Conservation (phyloP, 1,140 invertebrate species). For the Plodia interpunctella region DNA sequence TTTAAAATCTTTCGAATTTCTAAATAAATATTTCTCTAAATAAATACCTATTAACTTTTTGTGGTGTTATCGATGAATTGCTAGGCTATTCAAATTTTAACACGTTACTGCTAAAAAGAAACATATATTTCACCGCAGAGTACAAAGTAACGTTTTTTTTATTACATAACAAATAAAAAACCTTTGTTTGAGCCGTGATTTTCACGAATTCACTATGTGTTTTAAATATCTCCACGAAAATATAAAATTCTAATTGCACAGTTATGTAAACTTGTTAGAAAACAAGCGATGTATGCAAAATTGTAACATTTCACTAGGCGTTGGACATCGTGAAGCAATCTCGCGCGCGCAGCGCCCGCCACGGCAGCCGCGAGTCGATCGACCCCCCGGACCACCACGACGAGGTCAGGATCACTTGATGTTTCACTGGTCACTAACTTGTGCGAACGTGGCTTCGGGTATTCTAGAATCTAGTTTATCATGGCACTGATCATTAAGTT, state of each 20-base stretch:
- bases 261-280: background rate
- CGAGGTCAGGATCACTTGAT: constrained; percentile 46
- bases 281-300: constrained; percentile 1
- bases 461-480: too few species aligned
- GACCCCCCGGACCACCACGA: constrained; percentile 53
- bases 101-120: too few species aligned
- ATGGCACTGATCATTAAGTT: too few species aligned
- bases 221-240: too few species aligned
- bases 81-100: too few species aligned
- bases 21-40: too few species aligned
- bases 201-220: background rate
- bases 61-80: too few species aligned
- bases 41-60: too few species aligned
- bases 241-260: background rate
- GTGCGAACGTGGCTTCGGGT: too few species aligned
- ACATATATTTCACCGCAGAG: too few species aligned
- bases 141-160: too few species aligned
- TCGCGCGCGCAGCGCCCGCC: constrained; percentile 78
- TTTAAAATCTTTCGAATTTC: too few species aligned
- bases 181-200: background rate
- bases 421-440: background rate
- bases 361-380: constrained; percentile 47
- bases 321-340: constrained; percentile 94
- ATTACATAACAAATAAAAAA: background rate
- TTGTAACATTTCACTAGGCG: constrained; percentile 76